A percentile compares a stretch with the other conserved stretches of the same genome.
phyloP scores from a whole-genome alignment of 2,113 vertebrate species.

The Peromyscus polionotus region DNA sequence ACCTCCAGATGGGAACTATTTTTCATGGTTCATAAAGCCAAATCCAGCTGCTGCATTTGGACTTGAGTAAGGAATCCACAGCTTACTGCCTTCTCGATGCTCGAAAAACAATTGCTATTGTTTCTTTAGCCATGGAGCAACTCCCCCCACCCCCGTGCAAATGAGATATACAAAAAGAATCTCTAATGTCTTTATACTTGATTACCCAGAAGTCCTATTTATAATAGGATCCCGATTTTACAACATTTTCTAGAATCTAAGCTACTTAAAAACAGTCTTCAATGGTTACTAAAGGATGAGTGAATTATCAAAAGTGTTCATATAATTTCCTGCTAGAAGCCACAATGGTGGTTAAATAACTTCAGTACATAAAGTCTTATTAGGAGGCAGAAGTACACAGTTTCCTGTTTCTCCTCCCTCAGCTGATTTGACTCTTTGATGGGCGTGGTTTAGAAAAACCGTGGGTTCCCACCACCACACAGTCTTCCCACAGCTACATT shows the following conservation, averaged over 20 bases:
- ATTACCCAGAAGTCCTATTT: slow-evolving; percentile 80
- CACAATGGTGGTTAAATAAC: slow-evolving; percentile 89
- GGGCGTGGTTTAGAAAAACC: slow-evolving; percentile 89
- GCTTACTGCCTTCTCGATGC: slow-evolving; percentile 89
- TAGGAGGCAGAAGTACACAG: slow-evolving; percentile 88
- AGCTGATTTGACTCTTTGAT: slow-evolving; percentile 88
- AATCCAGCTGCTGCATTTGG: slow-evolving; percentile 93
- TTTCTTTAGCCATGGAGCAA: slow-evolving; percentile 85
- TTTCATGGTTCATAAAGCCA: slow-evolving; percentile 93
- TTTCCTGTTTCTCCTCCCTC: slow-evolving; percentile 84
- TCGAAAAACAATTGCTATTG: slow-evolving; percentile 91
- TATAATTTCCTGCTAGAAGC: slow-evolving; percentile 88
- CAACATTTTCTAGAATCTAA: slow-evolving; percentile 85
- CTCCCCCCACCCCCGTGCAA: slow-evolving; percentile 81
- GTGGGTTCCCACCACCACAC: slow-evolving; percentile 83
- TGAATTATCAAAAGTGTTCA: slow-evolving; percentile 86
- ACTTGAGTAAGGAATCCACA: slow-evolving; percentile 91
- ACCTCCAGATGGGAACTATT: slow-evolving; percentile 92
- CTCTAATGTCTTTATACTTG: slow-evolving; percentile 83
- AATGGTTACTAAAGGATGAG: slow-evolving; percentile 82
- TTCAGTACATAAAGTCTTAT: slow-evolving; percentile 88
- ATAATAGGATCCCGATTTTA: slow-evolving; percentile 84
- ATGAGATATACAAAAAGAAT: slow-evolving; percentile 85
- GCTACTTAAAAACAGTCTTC: slow-evolving; percentile 80
- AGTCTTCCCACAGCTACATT: slow-evolving; percentile 87